These are phyloP conservation scores for Osmerus mordax DNA, from an alignment of 2,113 vertebrate species.

Conservation along the genomic window DNA sequence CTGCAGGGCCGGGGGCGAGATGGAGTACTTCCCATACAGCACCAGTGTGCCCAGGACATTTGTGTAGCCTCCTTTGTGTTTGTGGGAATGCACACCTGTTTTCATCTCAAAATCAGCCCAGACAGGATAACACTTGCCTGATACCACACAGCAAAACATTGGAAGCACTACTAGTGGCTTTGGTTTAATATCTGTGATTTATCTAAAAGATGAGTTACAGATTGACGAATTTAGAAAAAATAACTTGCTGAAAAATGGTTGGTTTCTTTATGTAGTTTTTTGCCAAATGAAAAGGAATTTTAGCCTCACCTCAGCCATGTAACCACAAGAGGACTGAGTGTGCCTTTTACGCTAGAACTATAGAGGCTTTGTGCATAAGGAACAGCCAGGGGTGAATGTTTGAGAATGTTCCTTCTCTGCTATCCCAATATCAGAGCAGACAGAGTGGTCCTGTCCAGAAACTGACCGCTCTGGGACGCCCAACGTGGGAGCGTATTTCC, in stretches of 20 bases:
- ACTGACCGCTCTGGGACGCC: constrained; percentile 22
- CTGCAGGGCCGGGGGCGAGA: constrained; percentile 18
- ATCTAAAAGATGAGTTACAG: background rate
- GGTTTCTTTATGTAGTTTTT: constrained; percentile 30
- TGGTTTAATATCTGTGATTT: background rate
- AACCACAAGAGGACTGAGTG: constrained; percentile 40
- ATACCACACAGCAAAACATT: constrained; percentile 30
- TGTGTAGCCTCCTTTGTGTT: constrained; percentile 36
- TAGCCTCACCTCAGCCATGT: constrained; percentile 27
- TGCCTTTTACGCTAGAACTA: constrained; percentile 44
- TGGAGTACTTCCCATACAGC: constrained; percentile 17
- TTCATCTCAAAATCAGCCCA: background rate
- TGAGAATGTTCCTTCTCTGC: constrained; percentile 49
- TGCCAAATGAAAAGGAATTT: constrained; percentile 21
- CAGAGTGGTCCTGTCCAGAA: constrained; percentile 3
- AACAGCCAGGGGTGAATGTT: constrained; percentile 37
- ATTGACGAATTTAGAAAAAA: background rate
- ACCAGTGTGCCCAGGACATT: background rate
- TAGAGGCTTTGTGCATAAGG: constrained; percentile 54
- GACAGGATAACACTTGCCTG: background rate
- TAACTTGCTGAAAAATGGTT: constrained; percentile 5
- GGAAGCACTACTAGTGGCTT: background rate
- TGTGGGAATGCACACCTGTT: constrained; percentile 45
- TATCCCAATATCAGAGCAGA: constrained; percentile 23
- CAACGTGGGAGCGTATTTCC: constrained; percentile 41